A percentile compares a stretch with the other conserved stretches of the same genome.
phyloP scores from a whole-genome alignment of 1,140 invertebrate genomes.

The Pomacea maculata region DNA sequence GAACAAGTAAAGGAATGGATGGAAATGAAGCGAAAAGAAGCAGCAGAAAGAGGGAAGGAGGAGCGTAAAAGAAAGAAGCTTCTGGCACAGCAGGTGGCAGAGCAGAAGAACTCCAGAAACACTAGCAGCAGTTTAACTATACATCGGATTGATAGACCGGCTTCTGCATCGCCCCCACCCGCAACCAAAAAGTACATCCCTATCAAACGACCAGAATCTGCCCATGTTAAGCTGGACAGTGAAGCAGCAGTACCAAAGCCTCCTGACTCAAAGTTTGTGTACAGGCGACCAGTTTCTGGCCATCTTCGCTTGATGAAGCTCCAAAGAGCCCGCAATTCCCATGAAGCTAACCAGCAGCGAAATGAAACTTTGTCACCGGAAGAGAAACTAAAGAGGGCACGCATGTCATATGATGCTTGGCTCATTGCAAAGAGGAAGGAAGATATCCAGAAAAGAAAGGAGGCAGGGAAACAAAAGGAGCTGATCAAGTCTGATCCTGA shows the following conservation, averaged over 20 bases:
- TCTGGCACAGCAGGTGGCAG: conserved; percentile 10
- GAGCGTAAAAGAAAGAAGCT: conserved; percentile 10
- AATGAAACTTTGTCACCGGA: conserved; percentile 17
- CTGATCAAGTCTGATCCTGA: conserved; percentile 54
- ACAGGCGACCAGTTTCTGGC: conserved; percentile 54
- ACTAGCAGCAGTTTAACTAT: background rate
- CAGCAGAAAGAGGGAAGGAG: conserved; percentile 13
- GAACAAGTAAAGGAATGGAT: conserved; percentile 34
- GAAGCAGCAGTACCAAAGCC: conserved; percentile 30
- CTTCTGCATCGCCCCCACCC: background rate
- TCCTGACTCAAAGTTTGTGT: conserved; percentile 51
- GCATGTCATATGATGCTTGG: conserved; percentile 58
- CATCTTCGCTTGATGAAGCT: conserved; percentile 46
- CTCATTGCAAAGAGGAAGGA: conserved; percentile 47
- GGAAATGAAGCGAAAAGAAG: conserved; percentile 29
- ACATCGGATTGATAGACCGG: background rate
- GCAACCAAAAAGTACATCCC: conserved; percentile 12
- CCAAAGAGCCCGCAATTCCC: conserved; percentile 26
- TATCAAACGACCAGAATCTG: conserved; percentile 15
- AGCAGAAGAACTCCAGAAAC: background rate
- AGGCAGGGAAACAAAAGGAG: conserved; percentile 40
- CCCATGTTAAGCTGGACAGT: background rate
- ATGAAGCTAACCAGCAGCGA: conserved; percentile 15
- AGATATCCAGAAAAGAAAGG: conserved; percentile 38
- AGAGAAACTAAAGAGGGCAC: conserved; percentile 34